Evolutionary conservation across 2,888 invertebrate species (phyloP), one percentile per base, ranked within the genome.

Genomic region (Tetanocera ferruginea): DNA sequence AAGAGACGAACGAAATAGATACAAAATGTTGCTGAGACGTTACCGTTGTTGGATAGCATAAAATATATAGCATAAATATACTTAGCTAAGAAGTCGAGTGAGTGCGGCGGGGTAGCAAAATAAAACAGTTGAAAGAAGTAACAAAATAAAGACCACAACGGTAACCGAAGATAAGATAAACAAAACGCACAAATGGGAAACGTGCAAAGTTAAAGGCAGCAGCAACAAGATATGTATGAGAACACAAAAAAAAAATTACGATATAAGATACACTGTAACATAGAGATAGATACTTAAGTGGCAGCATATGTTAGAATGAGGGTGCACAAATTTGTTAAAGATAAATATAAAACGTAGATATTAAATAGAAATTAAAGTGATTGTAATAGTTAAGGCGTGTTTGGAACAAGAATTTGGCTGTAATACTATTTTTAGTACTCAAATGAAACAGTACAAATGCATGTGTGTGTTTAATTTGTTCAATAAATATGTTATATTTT

Each of bases 151-250:
- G 43, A 79, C 34, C 37, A 51, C 55, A 52, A 49, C 28, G 62
- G 62, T 62, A 73, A 73, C 75, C 55, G 34, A 55, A 67, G 75
- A 75, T 67, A 66, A 74, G 66, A 74, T 64, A 75, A 75, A 75
- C 66, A 75, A 66, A 55, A 66, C 55, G 64, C 55, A 43, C 23
- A 67, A 75, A 75, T 75, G 75, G 49, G 52, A 75, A 67, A 75
- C 75, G 75, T 75, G 75, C 66, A 55, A 23, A 25, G 60, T 62
- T 17, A 6, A 62, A 19, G 25, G 25, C n/a, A n/a, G 23, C 31
- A 31, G 25, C 49, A 62, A 31, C 31, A 51, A 17, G 34, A 31
- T 14, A 14, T 19, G 67, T 23, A 67, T 37, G 67, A 52, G 11
- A 31, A 23, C 4, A 3, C 2, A 49, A 3, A 17, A 25, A 43